Conservation (phyloP, 1,140 invertebrate species). For the Euura saliciscinereae region DNA sequence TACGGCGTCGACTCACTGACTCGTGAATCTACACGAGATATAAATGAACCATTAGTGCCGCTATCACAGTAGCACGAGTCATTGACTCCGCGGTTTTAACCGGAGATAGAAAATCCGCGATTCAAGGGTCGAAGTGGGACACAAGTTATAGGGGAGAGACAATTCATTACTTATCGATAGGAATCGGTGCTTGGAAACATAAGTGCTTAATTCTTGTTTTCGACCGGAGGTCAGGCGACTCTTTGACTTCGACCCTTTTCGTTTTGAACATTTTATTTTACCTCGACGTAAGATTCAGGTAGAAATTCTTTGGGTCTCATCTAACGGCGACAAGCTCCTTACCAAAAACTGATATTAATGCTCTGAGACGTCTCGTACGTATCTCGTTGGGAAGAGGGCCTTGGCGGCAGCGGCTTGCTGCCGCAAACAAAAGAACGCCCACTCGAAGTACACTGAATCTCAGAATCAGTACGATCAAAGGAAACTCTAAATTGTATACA, state of each 20-base stretch:
- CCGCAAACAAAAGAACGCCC: neutral
- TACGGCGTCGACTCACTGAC: too few relatives aligned
- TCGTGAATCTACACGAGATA: neutral
- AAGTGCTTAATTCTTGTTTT: too few relatives aligned
- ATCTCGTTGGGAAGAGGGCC: neutral
- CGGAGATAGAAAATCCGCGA: neutral
- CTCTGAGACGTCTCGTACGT: neutral
- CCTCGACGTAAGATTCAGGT: too few relatives aligned
- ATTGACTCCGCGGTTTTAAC: neutral
- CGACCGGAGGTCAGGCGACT: too few relatives aligned
- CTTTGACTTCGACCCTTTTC: too few relatives aligned
- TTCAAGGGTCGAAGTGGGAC: neutral
- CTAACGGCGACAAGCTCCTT: neutral
- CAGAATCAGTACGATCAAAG: neutral
- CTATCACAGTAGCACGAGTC: neutral
- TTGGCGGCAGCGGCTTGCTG: neutral
- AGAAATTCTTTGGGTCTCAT: neutral
- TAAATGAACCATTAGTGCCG: neutral
- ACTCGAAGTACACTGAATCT: neutral
- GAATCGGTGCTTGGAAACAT: neutral
- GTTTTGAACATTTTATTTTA: too few relatives aligned
- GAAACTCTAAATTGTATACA: neutral
- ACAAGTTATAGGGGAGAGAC: neutral
- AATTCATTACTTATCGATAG: conserved; percentile 1
- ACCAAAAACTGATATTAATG: neutral